Evolutionary conservation across 2,888 invertebrate species (phyloP).

Genomic region (Phyllotreta striolata): DNA sequence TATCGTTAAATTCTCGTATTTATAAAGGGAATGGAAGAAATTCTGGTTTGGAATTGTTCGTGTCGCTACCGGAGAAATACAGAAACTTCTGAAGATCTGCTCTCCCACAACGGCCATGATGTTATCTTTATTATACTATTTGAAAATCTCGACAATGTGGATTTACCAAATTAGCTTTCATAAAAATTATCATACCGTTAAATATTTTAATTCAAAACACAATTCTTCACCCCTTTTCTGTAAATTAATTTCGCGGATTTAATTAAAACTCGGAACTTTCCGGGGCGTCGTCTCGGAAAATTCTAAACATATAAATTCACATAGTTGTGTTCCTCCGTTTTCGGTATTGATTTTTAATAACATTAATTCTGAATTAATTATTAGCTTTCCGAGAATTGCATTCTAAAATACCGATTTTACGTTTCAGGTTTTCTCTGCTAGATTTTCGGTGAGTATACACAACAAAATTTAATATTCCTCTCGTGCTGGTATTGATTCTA

Average conservation of each 20-base stretch:
- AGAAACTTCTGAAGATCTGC: constrained; percentile 42
- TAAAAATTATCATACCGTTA: constrained; percentile 42
- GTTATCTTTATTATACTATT: constrained; percentile 53
- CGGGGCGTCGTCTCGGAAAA: constrained; percentile 3
- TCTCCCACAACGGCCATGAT: constrained; percentile 51
- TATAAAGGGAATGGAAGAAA: too few relatives aligned
- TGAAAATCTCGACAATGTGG: constrained; percentile 45
- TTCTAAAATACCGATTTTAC: too few relatives aligned
- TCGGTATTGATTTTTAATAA: not conserved
- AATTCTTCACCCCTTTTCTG: constrained; percentile 40
- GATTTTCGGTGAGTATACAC: too few relatives aligned
- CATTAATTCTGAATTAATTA: too few relatives aligned
- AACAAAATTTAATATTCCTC: too few relatives aligned
- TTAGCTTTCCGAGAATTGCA: too few relatives aligned
- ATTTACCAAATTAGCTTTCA: constrained; percentile 44
- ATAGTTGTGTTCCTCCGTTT: not conserved
- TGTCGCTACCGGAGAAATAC: constrained; percentile 28
- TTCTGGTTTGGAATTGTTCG: not conserved
- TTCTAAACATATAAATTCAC: constrained; percentile 5
- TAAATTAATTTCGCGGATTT: constrained; percentile 40
- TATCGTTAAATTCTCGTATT: too few relatives aligned
- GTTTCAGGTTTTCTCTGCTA: too few relatives aligned
- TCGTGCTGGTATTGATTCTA: too few relatives aligned
- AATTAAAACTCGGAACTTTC: constrained; percentile 31
- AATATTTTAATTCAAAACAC: constrained; percentile 42